Percentiles rank a stretch among this genome's conserved stretches.
phyloP scores from a whole-genome alignment of 2,113 vertebrate genomes.

The Willisornis vidua region DNA sequence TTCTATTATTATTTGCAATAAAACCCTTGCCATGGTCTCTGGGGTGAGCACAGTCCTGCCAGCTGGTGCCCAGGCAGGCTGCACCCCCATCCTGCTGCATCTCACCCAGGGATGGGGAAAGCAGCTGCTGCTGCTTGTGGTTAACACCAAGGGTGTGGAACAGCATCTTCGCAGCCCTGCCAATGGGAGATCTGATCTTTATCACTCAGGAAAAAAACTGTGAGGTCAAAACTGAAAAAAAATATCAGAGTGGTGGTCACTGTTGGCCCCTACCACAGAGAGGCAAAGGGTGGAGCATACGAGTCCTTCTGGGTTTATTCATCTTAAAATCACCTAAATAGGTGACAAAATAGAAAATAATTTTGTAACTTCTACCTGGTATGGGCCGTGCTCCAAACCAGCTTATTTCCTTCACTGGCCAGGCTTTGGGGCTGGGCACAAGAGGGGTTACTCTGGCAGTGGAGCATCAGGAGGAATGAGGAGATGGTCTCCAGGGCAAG shows the following conservation, averaged over 20 bases:
- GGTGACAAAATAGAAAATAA: background rate
- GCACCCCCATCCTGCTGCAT: background rate
- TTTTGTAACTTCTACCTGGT: background rate
- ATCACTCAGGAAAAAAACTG: accelerated
- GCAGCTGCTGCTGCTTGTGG: background rate
- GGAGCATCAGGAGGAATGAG: background rate
- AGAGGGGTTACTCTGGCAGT: background rate
- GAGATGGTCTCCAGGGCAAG: background rate
- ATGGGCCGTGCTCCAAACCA: background rate
- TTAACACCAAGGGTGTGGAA: background rate
- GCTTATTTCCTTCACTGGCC: background rate
- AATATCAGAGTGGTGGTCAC: background rate
- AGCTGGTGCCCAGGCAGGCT: background rate
- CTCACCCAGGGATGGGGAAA: background rate
- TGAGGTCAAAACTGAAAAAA: background rate
- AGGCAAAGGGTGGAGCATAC: background rate
- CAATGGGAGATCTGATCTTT: background rate
- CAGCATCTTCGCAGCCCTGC: background rate
- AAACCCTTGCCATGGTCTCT: accelerated
- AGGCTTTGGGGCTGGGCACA: background rate
- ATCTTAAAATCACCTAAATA: background rate
- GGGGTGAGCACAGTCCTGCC: background rate
- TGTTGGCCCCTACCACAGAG: background rate
- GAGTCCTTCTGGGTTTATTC: background rate
- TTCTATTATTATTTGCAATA: background rate